Percentiles rank a stretch among this genome's conserved stretches.
phyloP scores from a whole-genome alignment of 1,140 invertebrate genomes.

The Drosophila watanabei region DNA sequence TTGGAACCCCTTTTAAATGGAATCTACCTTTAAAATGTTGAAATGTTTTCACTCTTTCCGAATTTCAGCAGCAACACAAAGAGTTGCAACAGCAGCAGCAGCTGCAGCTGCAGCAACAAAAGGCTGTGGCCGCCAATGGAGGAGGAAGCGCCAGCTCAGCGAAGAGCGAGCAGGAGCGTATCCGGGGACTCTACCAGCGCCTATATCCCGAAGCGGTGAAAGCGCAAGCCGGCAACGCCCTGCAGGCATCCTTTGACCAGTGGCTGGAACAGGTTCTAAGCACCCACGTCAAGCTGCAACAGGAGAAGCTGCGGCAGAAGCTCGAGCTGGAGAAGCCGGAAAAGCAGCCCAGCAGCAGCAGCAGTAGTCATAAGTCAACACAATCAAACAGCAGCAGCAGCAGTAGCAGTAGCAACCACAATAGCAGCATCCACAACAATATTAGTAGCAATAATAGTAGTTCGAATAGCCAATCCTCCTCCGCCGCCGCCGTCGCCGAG shows the following conservation, averaged over 20 bases:
- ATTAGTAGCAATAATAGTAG: slow-evolving; percentile 84
- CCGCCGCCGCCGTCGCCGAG: slow-evolving; percentile 49
- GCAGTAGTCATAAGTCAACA: slow-evolving; percentile 84
- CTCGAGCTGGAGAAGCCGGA: slow-evolving; percentile 31
- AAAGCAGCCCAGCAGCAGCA: slow-evolving; percentile 12
- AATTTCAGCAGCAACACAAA: slow-evolving; percentile 70
- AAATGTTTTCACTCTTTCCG: neutral
- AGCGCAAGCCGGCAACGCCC: slow-evolving; percentile 61
- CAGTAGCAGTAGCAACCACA: slow-evolving; percentile 51
- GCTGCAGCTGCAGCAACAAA: slow-evolving; percentile 19
- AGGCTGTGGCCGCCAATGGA: slow-evolving; percentile 31
- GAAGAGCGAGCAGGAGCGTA: slow-evolving; percentile 77
- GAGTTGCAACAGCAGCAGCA: slow-evolving; percentile 57
- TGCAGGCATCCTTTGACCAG: slow-evolving; percentile 78
- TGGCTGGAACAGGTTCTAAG: slow-evolving; percentile 82
- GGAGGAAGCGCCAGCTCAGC: slow-evolving; percentile 28
- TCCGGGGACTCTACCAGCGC: slow-evolving; percentile 79
- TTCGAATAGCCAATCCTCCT: slow-evolving; percentile 75
- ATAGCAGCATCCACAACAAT: slow-evolving; percentile 66
- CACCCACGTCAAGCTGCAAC: slow-evolving; percentile 75
- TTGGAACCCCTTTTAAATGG: neutral
- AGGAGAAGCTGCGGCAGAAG: slow-evolving; percentile 50
- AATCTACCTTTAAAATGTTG: neutral
- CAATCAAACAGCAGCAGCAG: slow-evolving; percentile 79
- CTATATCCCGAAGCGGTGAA: slow-evolving; percentile 83